phyloP scores from a whole-genome alignment of 2,113 vertebrate species.

The Protobothrops flavoviridis region DNA sequence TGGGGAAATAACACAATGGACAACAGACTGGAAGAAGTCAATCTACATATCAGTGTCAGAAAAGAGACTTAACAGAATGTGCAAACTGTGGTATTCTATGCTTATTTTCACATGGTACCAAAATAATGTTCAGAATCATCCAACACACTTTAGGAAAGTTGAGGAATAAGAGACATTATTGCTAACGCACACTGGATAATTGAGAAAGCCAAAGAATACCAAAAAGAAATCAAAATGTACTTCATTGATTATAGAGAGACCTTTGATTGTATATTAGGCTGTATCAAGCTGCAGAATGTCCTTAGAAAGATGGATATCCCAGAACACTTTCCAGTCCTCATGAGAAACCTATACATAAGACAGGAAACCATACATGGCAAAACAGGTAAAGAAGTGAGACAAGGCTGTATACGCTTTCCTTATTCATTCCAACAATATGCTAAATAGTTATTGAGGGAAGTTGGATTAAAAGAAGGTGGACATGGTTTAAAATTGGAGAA shows the following conservation, averaged over 20 bases:
- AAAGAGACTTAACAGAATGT: background rate
- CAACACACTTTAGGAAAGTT: background rate
- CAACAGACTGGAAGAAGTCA: background rate
- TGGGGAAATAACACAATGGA: background rate
- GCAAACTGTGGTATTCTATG: background rate
- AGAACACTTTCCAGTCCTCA: background rate
- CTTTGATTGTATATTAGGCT: background rate
- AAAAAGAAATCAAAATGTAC: background rate
- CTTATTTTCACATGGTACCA: background rate
- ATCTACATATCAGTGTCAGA: background rate
- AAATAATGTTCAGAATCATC: background rate
- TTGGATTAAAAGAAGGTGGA: background rate
- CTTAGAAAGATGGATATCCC: background rate
- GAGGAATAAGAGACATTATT: background rate
- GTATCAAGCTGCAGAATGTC: background rate
- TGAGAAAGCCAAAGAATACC: background rate
- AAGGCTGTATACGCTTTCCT: background rate
- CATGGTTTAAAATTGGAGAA: background rate
- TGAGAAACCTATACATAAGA: background rate
- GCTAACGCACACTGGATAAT: background rate
- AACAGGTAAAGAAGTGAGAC: background rate
- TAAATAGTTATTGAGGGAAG: background rate
- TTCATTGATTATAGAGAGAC: background rate
- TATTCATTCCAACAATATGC: background rate
- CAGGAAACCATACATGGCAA: background rate